Evolutionary conservation across 2,888 invertebrate species (phyloP).

Genomic region (Eucriotettix oculatus): DNA sequence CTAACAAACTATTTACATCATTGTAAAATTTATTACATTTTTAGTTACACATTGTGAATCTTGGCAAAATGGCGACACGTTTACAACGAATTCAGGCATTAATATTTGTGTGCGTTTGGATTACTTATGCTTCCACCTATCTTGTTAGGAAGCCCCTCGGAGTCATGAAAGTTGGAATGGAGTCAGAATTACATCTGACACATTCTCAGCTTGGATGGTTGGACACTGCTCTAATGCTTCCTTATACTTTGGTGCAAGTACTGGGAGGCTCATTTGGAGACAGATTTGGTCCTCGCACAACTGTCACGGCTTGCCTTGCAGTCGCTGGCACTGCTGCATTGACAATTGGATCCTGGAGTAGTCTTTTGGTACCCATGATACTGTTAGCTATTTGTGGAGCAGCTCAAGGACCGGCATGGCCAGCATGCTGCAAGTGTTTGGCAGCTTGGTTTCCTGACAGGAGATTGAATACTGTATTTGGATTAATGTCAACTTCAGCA

Average conservation of each 20-base stretch:
- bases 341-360: slow-evolving; percentile 25
- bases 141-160: slow-evolving; percentile 29
- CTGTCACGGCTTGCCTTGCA: slow-evolving; percentile 24
- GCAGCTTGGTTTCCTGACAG: slow-evolving; percentile 27
- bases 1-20: too few relatives aligned
- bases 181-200: slow-evolving; percentile 21
- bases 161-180: slow-evolving; percentile 28
- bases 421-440: slow-evolving; percentile 26
- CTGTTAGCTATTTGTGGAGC: slow-evolving; percentile 27
- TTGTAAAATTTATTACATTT: too few relatives aligned
- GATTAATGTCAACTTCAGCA: slow-evolving; percentile 28
- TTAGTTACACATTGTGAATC: too few relatives aligned
- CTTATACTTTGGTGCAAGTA: slow-evolving; percentile 27
- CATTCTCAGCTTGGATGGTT: slow-evolving; percentile 26
- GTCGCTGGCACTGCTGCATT: slow-evolving; percentile 26
- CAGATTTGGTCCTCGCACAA: slow-evolving; percentile 24
- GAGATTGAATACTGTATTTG: slow-evolving; percentile 26
- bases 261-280: slow-evolving; percentile 26
- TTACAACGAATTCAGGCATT: slow-evolving; percentile 13
- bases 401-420: slow-evolving; percentile 29
- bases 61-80: not conserved
- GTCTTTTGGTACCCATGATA: slow-evolving; percentile 20
- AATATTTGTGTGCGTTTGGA: slow-evolving; percentile 16
- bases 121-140: slow-evolving; percentile 21
- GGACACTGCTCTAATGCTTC: slow-evolving; percentile 28